Conservation (phyloP, 2,113 vertebrate genomes). For the Phaethon lepturus region DNA sequence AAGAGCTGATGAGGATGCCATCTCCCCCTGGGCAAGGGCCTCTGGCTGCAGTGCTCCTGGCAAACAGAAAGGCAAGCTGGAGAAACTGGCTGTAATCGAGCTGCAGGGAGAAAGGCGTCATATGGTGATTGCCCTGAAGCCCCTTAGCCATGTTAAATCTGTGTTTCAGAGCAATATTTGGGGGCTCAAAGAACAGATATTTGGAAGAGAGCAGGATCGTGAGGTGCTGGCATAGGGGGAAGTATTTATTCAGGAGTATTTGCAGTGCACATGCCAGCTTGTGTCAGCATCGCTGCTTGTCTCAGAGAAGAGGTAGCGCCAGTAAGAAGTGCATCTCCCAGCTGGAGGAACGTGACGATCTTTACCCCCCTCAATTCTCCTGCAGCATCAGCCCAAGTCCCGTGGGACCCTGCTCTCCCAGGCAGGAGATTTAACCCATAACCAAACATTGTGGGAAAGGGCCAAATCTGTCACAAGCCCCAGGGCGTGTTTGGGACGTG, state of each 20-base stretch:
- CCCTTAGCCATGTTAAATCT: not conserved
- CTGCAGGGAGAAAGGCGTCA: rapidly evolving
- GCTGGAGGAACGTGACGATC: not conserved
- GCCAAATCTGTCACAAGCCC: not conserved
- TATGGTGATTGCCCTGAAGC: not conserved
- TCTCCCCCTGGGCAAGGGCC: not conserved
- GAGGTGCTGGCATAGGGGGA: not conserved
- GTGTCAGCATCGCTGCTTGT: not conserved
- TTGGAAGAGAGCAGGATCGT: not conserved
- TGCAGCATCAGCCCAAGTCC: not conserved
- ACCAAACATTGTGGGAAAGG: not conserved
- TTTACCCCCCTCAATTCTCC: not conserved
- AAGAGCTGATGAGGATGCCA: not conserved
- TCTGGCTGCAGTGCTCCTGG: not conserved
- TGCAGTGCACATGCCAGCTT: rapidly evolving
- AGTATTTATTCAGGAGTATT: not conserved
- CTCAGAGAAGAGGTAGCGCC: not conserved
- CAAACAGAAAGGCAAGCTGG: not conserved
- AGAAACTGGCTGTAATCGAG: not conserved
- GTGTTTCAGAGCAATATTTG: not conserved
- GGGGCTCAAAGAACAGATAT: not conserved
- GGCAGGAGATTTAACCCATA: not conserved
- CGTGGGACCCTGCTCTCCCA: not conserved
- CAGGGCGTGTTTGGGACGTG: not conserved
- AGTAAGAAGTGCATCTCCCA: not conserved